phyloP scores from a whole-genome alignment of 2,888 invertebrate genomes.

The Cephalotes varians region DNA sequence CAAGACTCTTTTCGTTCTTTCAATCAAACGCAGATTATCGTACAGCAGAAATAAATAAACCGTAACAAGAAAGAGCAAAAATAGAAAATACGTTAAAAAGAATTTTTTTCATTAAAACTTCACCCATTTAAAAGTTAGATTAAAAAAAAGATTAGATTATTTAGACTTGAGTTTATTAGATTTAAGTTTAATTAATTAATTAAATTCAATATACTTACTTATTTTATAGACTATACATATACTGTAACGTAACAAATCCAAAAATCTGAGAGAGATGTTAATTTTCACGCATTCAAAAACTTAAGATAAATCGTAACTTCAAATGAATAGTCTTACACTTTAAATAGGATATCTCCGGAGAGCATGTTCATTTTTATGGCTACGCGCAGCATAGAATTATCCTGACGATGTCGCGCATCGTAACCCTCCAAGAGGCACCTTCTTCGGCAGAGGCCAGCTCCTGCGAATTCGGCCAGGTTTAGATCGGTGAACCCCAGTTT shows the following conservation, averaged over 20 bases:
- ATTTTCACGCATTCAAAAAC: background rate
- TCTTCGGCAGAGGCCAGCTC: conserved; percentile 94
- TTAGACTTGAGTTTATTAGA: background rate
- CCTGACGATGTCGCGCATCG: conserved; percentile 96
- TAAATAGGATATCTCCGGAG: conserved; percentile 98
- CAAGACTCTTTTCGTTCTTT: too few relatives aligned
- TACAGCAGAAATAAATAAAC: background rate
- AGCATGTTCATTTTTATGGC: conserved; percentile 97
- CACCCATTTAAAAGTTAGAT: background rate
- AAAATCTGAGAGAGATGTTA: background rate
- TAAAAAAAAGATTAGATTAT: too few relatives aligned
- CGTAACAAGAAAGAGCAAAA: background rate
- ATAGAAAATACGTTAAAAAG: background rate
- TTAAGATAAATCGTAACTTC: too few relatives aligned
- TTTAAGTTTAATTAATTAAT: background rate
- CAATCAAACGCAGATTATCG: background rate
- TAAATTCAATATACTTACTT: background rate
- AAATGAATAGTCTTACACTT: conserved; percentile 91
- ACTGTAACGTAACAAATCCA: background rate
- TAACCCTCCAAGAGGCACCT: conserved; percentile 98
- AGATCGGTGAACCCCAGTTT: conserved; percentile 99
- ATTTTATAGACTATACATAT: background rate
- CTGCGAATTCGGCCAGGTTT: conserved; percentile 98
- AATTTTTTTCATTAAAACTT: background rate
- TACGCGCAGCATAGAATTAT: conserved; percentile 97